Conservation (phyloP, 2,797 vertebrate genomes). For the Sciaenops ocellatus region DNA sequence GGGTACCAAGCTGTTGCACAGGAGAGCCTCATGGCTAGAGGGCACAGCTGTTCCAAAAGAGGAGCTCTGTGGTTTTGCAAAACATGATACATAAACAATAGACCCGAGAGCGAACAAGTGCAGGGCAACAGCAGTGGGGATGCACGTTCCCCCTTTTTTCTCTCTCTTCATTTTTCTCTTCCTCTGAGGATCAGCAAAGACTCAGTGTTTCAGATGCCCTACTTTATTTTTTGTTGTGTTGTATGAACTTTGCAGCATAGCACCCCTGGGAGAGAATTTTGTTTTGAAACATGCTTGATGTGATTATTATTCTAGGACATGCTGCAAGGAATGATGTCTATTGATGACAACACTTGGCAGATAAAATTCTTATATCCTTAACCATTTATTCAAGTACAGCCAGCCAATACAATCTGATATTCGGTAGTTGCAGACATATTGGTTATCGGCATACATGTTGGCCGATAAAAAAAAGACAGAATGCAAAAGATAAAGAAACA, state of each 20-base stretch:
- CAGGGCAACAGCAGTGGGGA: conserved; percentile 42
- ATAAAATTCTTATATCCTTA: neutral
- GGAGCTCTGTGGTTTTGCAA: conserved; percentile 24
- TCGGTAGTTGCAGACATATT: neutral
- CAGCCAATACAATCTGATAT: neutral
- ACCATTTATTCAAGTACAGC: neutral
- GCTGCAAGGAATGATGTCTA: neutral
- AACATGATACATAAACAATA: conserved; percentile 33
- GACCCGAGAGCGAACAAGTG: conserved; percentile 11
- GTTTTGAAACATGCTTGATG: neutral
- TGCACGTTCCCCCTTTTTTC: neutral
- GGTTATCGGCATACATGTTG: neutral
- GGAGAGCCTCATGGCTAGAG: conserved; percentile 37
- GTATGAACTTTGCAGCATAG: neutral
- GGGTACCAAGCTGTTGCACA: conserved; percentile 52
- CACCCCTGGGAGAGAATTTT: neutral
- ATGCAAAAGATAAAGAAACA: neutral
- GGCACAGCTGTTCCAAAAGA: conserved; percentile 64
- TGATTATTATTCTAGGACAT: neutral
- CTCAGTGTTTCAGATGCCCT: neutral
- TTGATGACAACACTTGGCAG: neutral
- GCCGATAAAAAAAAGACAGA: neutral
- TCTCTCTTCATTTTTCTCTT: conserved; percentile 8
- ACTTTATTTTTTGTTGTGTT: conserved; percentile 19
- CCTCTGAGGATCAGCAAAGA: conserved; percentile 10